These are phyloP conservation scores for Herpetotheres cachinnans DNA, from an alignment of 2,113 vertebrate species.

Conservation along the genomic window DNA sequence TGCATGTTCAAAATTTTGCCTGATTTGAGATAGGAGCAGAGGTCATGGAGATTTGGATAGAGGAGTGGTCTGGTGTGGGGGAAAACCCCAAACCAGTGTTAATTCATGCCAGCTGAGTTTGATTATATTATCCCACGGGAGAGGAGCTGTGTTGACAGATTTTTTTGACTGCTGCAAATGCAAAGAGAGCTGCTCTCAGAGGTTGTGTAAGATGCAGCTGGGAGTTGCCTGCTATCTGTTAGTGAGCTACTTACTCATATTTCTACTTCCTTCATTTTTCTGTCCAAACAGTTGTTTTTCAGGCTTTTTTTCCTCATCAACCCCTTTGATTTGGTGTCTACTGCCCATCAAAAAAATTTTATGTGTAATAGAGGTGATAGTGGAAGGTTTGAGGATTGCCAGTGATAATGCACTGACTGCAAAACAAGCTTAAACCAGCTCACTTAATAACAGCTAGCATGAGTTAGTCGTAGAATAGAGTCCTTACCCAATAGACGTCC, in stretches of 20 bases:
- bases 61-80: not conserved
- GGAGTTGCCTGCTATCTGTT: not conserved
- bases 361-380: not conserved
- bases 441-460: too few species aligned
- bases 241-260: not conserved
- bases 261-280: not conserved
- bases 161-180: not conserved
- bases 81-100: too few species aligned
- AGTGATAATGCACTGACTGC: too few species aligned
- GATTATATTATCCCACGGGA: not conserved
- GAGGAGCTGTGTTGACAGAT: not conserved
- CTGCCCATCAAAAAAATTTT: not conserved
- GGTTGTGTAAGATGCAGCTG: not conserved
- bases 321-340: not conserved
- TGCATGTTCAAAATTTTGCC: too few species aligned
- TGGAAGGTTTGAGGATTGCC: too few species aligned
- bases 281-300: not conserved
- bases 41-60: not conserved
- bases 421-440: too few species aligned
- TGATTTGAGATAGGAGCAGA: not conserved
- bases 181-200: not conserved
- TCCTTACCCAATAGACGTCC: too few species aligned
- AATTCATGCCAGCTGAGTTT: not conserved
- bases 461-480: too few species aligned
- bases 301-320: not conserved